phyloP scores from a whole-genome alignment of 2,888 invertebrate species.

The Lordiphosa fenestrarum region DNA sequence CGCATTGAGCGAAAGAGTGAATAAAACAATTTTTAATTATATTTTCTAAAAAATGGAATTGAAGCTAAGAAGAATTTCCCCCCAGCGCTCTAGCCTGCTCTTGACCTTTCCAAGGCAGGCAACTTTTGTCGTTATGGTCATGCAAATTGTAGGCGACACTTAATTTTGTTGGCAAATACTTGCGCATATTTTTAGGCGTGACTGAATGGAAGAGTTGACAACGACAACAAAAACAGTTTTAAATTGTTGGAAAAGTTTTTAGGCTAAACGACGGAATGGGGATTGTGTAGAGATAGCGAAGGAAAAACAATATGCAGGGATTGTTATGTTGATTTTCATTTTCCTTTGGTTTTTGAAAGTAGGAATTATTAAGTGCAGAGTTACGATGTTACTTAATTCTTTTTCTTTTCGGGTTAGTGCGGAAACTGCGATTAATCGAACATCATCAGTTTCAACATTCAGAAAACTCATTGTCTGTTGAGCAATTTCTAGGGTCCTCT shows the following conservation, averaged over 20 bases:
- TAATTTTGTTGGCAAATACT: slow-evolving; percentile 65
- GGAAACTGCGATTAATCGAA: no score
- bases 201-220: slow-evolving; percentile 40
- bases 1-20: slow-evolving; percentile 18
- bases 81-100: slow-evolving; percentile 19
- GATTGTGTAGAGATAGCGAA: slow-evolving; percentile 4
- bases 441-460: no score
- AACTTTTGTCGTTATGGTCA: slow-evolving; percentile 28
- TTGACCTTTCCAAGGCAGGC: slow-evolving; percentile 18
- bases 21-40: slow-evolving; percentile 41
- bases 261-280: background rate
- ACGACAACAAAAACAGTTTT: slow-evolving; percentile 16
- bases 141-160: slow-evolving; percentile 61
- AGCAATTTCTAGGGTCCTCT: no score
- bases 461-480: no score
- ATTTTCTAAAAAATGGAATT: slow-evolving; percentile 8
- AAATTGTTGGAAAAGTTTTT: slow-evolving; percentile 26
- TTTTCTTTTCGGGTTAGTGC: no score
- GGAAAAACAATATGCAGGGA: no score
- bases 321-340: no score
- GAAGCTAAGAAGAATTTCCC: slow-evolving; percentile 4
- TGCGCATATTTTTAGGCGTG: slow-evolving; percentile 53
- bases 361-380: no score
- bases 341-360: no score
- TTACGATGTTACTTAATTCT: no score